Percentiles rank a stretch among this genome's conserved stretches.
These are phyloP conservation scores for Tetheella fluctuosa DNA, from an alignment of 2,888 invertebrate genomes.

Conservation along the genomic window DNA sequence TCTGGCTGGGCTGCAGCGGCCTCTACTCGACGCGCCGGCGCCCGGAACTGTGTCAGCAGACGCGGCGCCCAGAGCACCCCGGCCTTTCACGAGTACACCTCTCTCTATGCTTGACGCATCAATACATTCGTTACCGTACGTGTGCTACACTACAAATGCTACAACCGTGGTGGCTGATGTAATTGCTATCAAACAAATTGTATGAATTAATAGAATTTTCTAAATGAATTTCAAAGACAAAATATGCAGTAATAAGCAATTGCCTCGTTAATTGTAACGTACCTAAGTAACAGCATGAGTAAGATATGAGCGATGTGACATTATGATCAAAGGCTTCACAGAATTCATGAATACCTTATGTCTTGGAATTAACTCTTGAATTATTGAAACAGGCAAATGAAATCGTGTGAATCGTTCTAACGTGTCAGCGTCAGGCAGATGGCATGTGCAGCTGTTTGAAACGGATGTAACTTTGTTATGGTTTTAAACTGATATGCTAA, in stretches of 20 bases:
- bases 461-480: constrained; percentile 5
- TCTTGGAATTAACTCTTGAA: background rate
- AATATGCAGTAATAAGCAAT: background rate
- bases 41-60: constrained; percentile 79
- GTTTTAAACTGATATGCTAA: constrained; percentile 8
- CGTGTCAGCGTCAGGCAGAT: constrained; percentile 2
- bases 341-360: background rate
- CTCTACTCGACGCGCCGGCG: constrained; percentile 78
- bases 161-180: constrained; percentile 13
- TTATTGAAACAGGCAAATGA: constrained; percentile 1
- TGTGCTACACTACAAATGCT: constrained; percentile 37
- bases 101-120: constrained; percentile 65
- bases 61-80: constrained; percentile 69
- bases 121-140: constrained; percentile 66
- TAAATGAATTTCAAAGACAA: background rate
- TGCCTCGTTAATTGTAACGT: background rate
- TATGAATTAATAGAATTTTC: background rate
- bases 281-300: background rate
- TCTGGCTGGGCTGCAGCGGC: constrained; percentile 75
- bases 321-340: background rate
- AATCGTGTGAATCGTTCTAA: constrained; percentile 4
- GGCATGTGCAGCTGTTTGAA: constrained; percentile 9
- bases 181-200: background rate
- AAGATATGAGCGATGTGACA: background rate
- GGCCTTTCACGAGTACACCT: constrained; percentile 70